These are phyloP conservation scores for Julus scanicus DNA, from an alignment of 2,888 invertebrate genomes.

Conservation along the genomic window DNA sequence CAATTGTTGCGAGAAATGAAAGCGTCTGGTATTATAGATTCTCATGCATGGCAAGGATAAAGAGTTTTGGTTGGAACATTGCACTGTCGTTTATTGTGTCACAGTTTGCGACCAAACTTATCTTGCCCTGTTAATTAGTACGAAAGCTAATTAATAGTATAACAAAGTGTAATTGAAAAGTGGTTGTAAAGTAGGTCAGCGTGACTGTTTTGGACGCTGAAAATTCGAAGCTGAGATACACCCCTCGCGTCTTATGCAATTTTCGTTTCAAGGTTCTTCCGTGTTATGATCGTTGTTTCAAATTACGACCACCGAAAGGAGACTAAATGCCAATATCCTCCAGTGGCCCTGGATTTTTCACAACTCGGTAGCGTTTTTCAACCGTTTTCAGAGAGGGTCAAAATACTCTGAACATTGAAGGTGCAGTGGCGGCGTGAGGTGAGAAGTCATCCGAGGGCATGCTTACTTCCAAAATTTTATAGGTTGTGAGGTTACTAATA, in stretches of 20 bases:
- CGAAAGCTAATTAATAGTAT: slow-evolving; percentile 33
- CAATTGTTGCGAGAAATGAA: too few relatives aligned
- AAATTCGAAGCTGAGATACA: not conserved
- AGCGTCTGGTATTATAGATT: too few relatives aligned
- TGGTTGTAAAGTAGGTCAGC: slow-evolving; percentile 5
- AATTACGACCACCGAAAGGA: not conserved
- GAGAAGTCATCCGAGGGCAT: too few relatives aligned
- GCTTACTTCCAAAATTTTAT: too few relatives aligned
- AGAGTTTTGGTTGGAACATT: not conserved
- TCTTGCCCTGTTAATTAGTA: not conserved
- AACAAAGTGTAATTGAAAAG: not conserved
- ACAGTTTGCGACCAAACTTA: not conserved
- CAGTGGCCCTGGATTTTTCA: not conserved
- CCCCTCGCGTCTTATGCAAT: not conserved
- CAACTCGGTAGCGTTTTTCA: not conserved
- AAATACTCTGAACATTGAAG: not conserved
- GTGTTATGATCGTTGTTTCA: not conserved
- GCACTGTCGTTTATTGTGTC: not conserved
- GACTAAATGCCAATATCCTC: slow-evolving; percentile 23
- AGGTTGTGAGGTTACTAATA: too few relatives aligned
- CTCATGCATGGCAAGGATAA: too few relatives aligned
- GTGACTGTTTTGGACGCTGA: not conserved
- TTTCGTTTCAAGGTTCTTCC: slow-evolving; percentile 10
- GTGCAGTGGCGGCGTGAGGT: not conserved
- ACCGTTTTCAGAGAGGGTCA: not conserved